phyloP scores from a whole-genome alignment of 2,113 vertebrate species.

The Taurulus bubalis region DNA sequence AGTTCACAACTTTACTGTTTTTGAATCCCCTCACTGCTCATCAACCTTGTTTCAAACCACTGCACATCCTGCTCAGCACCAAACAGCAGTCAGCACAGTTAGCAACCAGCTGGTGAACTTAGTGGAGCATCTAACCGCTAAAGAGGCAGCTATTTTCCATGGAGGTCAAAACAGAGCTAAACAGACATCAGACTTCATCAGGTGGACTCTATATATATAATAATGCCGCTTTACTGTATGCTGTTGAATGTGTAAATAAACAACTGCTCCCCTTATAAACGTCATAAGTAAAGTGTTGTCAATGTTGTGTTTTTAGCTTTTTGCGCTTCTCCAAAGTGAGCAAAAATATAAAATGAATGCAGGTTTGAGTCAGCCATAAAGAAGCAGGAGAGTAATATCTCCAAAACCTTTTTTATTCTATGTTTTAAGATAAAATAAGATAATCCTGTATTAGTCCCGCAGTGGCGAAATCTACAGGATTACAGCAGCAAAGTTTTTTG shows the following conservation, averaged over 20 bases:
- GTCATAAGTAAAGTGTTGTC: not conserved
- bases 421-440: too few relatives aligned
- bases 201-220: not conserved
- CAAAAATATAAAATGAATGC: too few relatives aligned
- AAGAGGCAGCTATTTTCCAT: not conserved
- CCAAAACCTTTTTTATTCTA: not conserved
- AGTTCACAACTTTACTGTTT: not conserved
- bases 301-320: not conserved
- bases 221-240: not conserved
- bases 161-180: not conserved
- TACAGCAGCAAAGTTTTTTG: too few relatives aligned
- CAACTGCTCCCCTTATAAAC: not conserved
- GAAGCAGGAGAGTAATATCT: not conserved
- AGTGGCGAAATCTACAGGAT: too few relatives aligned
- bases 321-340: not conserved
- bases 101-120: not conserved
- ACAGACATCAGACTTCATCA: not conserved
- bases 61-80: not conserved
- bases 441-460: too few relatives aligned
- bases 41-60: not conserved
- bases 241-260: not conserved
- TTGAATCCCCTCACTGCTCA: not conserved
- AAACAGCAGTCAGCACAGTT: not conserved
- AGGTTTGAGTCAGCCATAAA: not conserved
- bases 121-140: not conserved